Evolutionary conservation across 2,113 vertebrate genomes (phyloP).

Genomic region (Athene noctua): DNA sequence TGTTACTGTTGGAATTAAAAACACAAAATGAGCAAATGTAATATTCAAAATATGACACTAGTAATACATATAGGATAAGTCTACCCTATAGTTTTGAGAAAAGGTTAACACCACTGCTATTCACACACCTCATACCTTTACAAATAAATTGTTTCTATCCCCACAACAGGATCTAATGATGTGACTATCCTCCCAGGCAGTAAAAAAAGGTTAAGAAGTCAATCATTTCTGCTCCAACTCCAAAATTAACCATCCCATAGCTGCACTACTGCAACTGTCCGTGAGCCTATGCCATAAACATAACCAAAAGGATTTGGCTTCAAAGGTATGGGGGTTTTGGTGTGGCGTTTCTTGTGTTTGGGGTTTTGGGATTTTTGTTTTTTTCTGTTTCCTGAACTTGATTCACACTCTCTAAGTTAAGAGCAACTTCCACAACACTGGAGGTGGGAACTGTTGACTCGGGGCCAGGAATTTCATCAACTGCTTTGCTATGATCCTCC

Average conservation of each 20-base stretch:
- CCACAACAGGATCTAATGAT: not conserved
- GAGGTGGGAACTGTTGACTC: not conserved
- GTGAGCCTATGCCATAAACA: not conserved
- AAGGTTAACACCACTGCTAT: not conserved
- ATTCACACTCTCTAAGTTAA: not conserved
- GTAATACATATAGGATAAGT: not conserved
- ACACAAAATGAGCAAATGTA: not conserved
- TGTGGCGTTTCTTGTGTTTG: not conserved
- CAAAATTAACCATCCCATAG: not conserved
- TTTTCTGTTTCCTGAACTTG: not conserved
- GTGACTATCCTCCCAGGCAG: not conserved
- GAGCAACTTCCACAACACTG: not conserved
- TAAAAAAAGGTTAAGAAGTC: not conserved
- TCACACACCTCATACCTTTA: not conserved
- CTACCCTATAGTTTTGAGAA: not conserved
- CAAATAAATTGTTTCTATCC: not conserved
- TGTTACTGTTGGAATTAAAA: not conserved
- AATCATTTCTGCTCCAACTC: not conserved
- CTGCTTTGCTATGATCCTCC: not conserved
- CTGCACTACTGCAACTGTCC: not conserved
- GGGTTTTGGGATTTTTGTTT: not conserved
- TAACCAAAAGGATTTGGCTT: not conserved
- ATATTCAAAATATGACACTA: not conserved
- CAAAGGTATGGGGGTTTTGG: not conserved
- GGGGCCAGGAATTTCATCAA: not conserved